phyloP scores from a whole-genome alignment of 30 jellyfish, hydroid and myxozoan genomes.

The Catostylus mosaicus region DNA sequence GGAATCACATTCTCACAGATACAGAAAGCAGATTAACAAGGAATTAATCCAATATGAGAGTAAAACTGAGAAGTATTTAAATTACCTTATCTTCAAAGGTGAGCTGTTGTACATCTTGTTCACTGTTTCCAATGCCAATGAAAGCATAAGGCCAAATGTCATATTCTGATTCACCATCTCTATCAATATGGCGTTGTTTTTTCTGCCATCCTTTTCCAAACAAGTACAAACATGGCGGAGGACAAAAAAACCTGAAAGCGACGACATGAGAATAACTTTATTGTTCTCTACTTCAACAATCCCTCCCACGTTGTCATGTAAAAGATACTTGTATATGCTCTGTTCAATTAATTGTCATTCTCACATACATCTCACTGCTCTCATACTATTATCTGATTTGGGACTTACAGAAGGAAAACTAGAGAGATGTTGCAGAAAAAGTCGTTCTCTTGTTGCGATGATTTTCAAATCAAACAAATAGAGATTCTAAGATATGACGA shows the following conservation, averaged over 20 bases:
- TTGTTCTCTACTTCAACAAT: no score
- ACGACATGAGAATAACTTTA: background rate
- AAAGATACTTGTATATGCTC: no score
- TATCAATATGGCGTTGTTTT: constrained; percentile 77
- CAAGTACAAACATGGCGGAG: constrained; percentile 98
- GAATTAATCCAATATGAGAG: background rate
- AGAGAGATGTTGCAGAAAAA: no score
- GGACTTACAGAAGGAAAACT: no score
- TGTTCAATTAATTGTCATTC: no score
- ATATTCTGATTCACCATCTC: constrained; percentile 83
- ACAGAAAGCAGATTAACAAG: background rate
- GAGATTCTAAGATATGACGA: no score
- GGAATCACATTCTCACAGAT: no score
- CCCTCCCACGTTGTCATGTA: no score
- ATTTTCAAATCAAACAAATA: no score
- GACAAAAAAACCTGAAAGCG: constrained; percentile 90
- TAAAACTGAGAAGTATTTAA: background rate
- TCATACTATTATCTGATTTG: no score
- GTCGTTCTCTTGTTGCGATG: no score
- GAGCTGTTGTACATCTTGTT: constrained; percentile 91
- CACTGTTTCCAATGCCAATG: constrained; percentile 92
- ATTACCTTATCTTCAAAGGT: constrained; percentile 95
- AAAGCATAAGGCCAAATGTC: constrained; percentile 93
- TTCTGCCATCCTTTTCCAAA: constrained; percentile 99
- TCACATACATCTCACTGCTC: no score